Percentiles rank a stretch among this genome's conserved stretches.
phyloP scores from a whole-genome alignment of 2,113 vertebrate species.

The Malaclemys terrapin region DNA sequence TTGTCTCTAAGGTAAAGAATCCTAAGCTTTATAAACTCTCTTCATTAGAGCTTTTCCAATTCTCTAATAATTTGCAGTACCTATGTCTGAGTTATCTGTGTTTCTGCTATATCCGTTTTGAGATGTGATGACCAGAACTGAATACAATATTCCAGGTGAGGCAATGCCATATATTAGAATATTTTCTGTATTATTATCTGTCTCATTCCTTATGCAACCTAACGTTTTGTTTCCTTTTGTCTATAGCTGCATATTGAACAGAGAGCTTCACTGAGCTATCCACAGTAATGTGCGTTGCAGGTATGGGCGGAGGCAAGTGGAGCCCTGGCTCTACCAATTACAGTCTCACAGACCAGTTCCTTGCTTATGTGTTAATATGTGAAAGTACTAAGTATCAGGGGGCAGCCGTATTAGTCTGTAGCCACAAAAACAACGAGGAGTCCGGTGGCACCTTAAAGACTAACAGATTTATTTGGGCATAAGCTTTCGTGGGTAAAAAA shows the following conservation, averaged over 20 bases:
- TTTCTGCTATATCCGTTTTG: not conserved
- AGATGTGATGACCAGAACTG: not conserved
- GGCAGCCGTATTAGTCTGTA: no score
- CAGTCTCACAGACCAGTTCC: not conserved
- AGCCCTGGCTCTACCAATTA: not conserved
- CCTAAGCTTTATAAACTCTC: not conserved
- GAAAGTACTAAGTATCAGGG: not conserved
- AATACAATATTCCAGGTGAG: not conserved
- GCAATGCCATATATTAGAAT: not conserved
- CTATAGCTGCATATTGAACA: not conserved
- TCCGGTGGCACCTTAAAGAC: no score
- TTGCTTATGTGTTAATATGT: rapidly evolving
- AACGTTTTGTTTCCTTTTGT: not conserved
- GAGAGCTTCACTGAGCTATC: not conserved
- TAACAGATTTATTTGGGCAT: no score
- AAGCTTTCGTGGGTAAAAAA: no score
- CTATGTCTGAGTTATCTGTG: not conserved
- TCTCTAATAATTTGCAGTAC: not conserved
- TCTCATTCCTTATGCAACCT: not conserved
- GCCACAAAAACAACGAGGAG: no score
- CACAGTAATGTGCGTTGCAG: not conserved
- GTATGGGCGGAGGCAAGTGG: not conserved
- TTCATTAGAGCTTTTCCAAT: not conserved
- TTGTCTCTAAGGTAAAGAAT: not conserved
- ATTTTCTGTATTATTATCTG: not conserved